phyloP scores from a whole-genome alignment of 2,888 invertebrate species.

The Tenthredo mesomela region DNA sequence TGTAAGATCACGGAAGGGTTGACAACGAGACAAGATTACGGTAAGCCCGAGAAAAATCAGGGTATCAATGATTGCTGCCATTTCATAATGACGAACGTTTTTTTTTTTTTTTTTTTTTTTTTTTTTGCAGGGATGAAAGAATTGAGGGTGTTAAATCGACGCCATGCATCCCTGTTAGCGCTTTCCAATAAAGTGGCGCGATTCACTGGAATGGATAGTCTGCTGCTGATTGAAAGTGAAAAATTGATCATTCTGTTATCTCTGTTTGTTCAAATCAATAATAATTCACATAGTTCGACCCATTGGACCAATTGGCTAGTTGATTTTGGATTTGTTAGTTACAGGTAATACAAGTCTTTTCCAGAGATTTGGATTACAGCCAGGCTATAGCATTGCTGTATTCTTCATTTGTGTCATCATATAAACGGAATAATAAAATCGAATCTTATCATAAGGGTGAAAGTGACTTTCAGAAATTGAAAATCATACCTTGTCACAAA shows the following conservation, averaged over 20 bases:
- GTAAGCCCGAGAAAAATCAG: background rate
- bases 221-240: slow-evolving; percentile 33
- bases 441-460: too few relatives aligned
- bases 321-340: background rate
- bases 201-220: slow-evolving; percentile 12
- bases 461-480: too few relatives aligned
- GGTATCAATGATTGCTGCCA: background rate
- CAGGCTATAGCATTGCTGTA: too few relatives aligned
- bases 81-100: background rate
- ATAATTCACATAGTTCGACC: background rate
- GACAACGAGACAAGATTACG: background rate
- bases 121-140: background rate
- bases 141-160: slow-evolving; percentile 17
- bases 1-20: background rate
- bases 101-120: too few relatives aligned
- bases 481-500: too few relatives aligned
- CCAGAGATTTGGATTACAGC: too few relatives aligned
- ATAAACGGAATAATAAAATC: too few relatives aligned
- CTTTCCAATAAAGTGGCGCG: slow-evolving; percentile 1
- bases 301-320: background rate
- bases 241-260: background rate
- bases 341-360: slow-evolving; percentile 10
- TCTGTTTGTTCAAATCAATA: background rate
- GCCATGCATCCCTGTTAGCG: slow-evolving; percentile 13
- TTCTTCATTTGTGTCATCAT: too few relatives aligned